phyloP scores from a whole-genome alignment of 1,140 invertebrate genomes.

The Mercenaria mercenaria region DNA sequence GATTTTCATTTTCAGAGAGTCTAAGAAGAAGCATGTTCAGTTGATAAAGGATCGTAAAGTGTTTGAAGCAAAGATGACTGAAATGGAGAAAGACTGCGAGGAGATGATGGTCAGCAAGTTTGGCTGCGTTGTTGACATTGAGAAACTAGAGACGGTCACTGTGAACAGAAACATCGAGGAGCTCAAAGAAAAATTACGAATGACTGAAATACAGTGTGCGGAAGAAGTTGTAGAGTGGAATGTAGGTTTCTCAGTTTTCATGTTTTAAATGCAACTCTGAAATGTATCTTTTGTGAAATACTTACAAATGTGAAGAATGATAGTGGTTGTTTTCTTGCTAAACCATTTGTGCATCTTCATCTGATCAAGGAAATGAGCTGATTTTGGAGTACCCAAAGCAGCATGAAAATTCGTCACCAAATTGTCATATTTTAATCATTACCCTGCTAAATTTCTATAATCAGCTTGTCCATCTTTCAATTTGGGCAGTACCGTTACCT shows the following conservation, averaged over 20 bases:
- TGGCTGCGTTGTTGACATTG: constrained; percentile 84
- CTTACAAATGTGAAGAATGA: no score
- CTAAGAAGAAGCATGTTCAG: constrained; percentile 83
- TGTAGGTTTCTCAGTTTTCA: constrained; percentile 70
- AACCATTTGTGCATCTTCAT: no score
- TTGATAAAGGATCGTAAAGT: constrained; percentile 84
- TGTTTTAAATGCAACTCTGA: not conserved
- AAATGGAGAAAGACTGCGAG: constrained; percentile 84
- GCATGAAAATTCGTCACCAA: no score
- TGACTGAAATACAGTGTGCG: constrained; percentile 80
- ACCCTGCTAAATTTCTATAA: no score
- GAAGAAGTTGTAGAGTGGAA: constrained; percentile 78
- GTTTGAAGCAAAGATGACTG: constrained; percentile 82
- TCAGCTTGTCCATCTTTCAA: no score
- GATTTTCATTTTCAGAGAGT: constrained; percentile 82
- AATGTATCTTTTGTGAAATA: no score
- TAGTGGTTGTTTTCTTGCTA: no score
- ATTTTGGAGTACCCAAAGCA: no score
- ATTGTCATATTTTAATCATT: no score
- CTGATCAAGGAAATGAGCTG: no score
- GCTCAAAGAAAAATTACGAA: constrained; percentile 83
- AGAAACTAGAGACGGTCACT: constrained; percentile 85
- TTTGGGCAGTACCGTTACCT: no score
- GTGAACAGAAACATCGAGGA: constrained; percentile 85
- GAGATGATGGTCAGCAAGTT: constrained; percentile 85